A percentile compares a stretch with the other conserved stretches of the same genome.
These are phyloP conservation scores for Astyanax mexicanus DNA, from an alignment of 2,797 vertebrate genomes.

Conservation along the genomic window DNA sequence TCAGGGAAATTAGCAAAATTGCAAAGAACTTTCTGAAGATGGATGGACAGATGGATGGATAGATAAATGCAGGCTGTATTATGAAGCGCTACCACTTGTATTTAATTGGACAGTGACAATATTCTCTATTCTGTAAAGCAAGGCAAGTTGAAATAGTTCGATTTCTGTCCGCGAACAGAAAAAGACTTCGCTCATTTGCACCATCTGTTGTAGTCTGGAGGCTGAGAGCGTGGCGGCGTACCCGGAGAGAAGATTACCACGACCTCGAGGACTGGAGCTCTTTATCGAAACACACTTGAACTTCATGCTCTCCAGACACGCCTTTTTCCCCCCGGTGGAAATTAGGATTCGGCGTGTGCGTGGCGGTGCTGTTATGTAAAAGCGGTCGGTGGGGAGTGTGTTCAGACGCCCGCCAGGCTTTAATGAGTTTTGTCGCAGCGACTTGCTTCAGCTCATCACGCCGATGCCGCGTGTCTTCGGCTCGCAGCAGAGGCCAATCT, in stretches of 20 bases:
- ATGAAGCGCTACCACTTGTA: no score
- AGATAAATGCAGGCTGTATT: no score
- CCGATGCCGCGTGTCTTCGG: conserved; percentile 44
- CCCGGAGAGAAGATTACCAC: not conserved
- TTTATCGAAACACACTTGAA: not conserved
- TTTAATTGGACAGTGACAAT: no score
- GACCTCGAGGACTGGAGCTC: not conserved
- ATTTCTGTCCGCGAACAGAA: no score
- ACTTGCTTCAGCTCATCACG: conserved; percentile 42
- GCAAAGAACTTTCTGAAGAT: no score
- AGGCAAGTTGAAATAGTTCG: no score
- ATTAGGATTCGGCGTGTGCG: not conserved
- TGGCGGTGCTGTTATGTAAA: conserved; percentile 3
- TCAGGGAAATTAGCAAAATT: no score
- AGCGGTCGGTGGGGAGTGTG: conserved; percentile 16
- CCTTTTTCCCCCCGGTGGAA: not conserved
- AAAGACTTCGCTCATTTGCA: no score
- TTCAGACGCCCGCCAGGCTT: conserved; percentile 33
- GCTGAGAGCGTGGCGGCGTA: not conserved
- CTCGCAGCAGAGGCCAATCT: conserved; percentile 53
- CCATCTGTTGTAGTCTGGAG: not conserved
- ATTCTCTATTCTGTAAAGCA: not conserved
- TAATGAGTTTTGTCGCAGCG: conserved; percentile 39
- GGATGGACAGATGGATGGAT: no score
- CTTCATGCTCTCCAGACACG: not conserved